Percentiles rank a stretch among this genome's conserved stretches.
Evolutionary conservation across 2,888 invertebrate species (phyloP).

Genomic region (Coronaproctus castanopsis): DNA sequence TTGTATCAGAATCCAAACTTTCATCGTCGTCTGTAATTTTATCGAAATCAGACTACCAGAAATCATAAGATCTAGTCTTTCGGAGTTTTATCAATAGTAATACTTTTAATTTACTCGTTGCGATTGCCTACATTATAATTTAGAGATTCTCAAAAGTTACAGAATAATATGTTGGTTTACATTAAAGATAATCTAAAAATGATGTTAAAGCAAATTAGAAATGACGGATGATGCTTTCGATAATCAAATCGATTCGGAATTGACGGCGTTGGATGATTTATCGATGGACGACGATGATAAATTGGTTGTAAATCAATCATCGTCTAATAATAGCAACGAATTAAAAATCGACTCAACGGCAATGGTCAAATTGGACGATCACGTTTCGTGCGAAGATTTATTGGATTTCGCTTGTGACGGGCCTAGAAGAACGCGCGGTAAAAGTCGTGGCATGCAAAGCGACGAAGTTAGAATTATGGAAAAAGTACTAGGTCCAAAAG

Average conservation of each 20-base stretch:
- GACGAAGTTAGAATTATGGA: constrained; percentile 83
- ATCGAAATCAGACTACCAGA: no score
- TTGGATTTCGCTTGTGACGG: constrained; percentile 69
- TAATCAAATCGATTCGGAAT: constrained; percentile 37
- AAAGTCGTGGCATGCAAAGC: constrained; percentile 50
- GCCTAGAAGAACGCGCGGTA: constrained; percentile 47
- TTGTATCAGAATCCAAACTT: no score
- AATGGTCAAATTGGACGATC: constrained; percentile 34
- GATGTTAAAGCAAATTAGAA: not conserved
- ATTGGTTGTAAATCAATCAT: not conserved
- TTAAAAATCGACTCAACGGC: not conserved
- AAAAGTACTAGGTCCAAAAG: constrained; percentile 60
- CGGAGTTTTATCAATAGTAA: no score
- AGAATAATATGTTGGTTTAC: not conserved
- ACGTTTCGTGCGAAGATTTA: constrained; percentile 78
- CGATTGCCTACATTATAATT: no score
- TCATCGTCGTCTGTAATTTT: no score
- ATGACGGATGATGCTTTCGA: constrained; percentile 29
- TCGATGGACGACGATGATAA: constrained; percentile 22
- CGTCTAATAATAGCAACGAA: not conserved
- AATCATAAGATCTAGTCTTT: no score
- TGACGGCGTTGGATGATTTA: constrained; percentile 38
- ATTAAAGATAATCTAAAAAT: no score
- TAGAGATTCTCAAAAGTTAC: no score
- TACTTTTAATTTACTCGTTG: no score